Conservation (phyloP, 2,888 invertebrate species). For the Stenchaetothrips biformis region DNA sequence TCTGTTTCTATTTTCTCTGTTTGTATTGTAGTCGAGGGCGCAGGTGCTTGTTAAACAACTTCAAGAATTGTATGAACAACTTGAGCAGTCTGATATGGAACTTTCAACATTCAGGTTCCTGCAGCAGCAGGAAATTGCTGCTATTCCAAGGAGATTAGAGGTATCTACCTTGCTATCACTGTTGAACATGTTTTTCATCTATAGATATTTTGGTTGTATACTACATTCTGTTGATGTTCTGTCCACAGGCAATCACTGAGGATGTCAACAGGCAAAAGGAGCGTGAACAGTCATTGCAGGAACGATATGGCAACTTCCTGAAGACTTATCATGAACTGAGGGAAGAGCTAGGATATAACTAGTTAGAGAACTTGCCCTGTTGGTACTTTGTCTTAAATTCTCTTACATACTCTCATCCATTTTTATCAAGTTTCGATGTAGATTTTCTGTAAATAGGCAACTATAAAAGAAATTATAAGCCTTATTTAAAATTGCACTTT, state of each 20-base stretch:
- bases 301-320: slow-evolving; percentile 70
- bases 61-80: slow-evolving; percentile 80
- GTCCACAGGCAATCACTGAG: slow-evolving; percentile 71
- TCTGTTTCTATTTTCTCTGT: slow-evolving; percentile 44
- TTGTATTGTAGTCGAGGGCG: slow-evolving; percentile 56
- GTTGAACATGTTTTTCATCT: slow-evolving; percentile 26
- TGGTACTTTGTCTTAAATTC: neutral
- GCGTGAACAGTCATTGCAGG: slow-evolving; percentile 82
- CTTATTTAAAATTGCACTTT: too few relatives aligned
- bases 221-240: slow-evolving; percentile 26
- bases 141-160: slow-evolving; percentile 85
- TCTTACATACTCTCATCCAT: neutral
- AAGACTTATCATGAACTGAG: slow-evolving; percentile 50
- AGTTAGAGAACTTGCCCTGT: neutral
- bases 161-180: slow-evolving; percentile 46
- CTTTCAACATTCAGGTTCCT: slow-evolving; percentile 85
- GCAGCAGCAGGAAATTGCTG: slow-evolving; percentile 81
- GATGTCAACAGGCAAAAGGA: slow-evolving; percentile 90
- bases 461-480: too few relatives aligned
- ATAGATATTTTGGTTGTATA: neutral
- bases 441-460: too few relatives aligned
- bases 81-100: slow-evolving; percentile 85
- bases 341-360: slow-evolving; percentile 35
- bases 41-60: slow-evolving; percentile 83
- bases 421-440: too few relatives aligned